Evolutionary conservation across 2,888 invertebrate genomes (phyloP).

Genomic region (Pantelozetes paolii): DNA sequence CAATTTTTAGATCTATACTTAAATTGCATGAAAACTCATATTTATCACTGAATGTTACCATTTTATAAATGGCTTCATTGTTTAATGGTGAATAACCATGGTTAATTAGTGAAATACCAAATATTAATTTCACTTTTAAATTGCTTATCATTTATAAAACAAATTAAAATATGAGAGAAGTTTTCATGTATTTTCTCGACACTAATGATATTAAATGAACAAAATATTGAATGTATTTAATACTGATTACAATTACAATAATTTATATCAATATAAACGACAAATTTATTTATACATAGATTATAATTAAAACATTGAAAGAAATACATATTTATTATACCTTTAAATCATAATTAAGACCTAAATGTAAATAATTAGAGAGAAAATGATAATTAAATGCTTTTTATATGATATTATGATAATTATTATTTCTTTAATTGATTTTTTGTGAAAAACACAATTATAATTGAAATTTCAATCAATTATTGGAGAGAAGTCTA

Average conservation of each 20-base stretch:
- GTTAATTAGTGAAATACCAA: no score
- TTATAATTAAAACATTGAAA: neutral
- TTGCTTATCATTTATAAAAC: no score
- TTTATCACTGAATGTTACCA: no score
- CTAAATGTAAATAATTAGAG: conserved; percentile 19
- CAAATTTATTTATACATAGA: neutral
- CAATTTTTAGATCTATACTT: no score
- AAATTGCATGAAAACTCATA: neutral
- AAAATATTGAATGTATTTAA: conserved; percentile 1
- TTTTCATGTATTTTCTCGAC: no score
- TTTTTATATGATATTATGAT: conserved; percentile 11
- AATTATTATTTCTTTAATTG: neutral
- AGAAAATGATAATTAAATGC: conserved; percentile 9
- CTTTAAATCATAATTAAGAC: neutral
- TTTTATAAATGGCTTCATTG: no score
- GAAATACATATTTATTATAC: neutral
- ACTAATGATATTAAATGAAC: no score
- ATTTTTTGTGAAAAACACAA: conserved; percentile 3
- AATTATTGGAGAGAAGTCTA: neutral
- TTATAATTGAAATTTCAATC: neutral
- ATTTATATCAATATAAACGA: no score
- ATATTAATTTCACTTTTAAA: no score
- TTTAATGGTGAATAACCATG: no score
- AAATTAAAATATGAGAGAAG: no score
- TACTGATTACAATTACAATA: neutral